Percentiles rank a stretch among this genome's conserved stretches.
phyloP scores from a whole-genome alignment of 2,888 invertebrate genomes.

The Aleiodes alternator region DNA sequence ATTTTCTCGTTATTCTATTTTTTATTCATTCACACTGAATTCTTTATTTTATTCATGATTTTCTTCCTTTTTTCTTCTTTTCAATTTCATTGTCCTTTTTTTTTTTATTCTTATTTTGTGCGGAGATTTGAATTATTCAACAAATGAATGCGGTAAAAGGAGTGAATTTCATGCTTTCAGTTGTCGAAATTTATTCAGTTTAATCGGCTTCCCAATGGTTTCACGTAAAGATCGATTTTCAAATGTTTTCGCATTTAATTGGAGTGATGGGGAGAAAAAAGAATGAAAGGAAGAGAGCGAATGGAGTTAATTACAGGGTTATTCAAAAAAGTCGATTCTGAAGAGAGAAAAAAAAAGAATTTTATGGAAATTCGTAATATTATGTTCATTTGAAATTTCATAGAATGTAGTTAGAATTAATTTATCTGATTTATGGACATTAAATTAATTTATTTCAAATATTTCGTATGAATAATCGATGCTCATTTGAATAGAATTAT shows the following conservation, averaged over 20 bases:
- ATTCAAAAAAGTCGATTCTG: not conserved
- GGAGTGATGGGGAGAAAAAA: not conserved
- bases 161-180: slow-evolving; percentile 24
- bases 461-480: too few species aligned
- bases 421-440: too few species aligned
- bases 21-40: not conserved
- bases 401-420: too few species aligned
- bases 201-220: slow-evolving; percentile 25
- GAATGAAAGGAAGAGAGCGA: not conserved
- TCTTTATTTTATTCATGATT: not conserved
- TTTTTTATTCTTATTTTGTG: not conserved
- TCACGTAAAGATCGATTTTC: slow-evolving; percentile 11
- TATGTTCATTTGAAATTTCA: too few species aligned
- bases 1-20: not conserved
- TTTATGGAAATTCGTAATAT: too few species aligned
- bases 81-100: not conserved
- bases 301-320: not conserved
- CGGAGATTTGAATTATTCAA: slow-evolving; percentile 28
- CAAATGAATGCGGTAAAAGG: slow-evolving; percentile 7
- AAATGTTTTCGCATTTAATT: slow-evolving; percentile 19
- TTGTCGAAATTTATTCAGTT: slow-evolving; percentile 19
- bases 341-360: too few species aligned
- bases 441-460: too few species aligned
- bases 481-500: too few species aligned
- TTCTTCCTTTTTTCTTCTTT: not conserved